Evolutionary conservation across 2,888 invertebrate genomes (phyloP), one percentile per base, ranked within the genome.

Genomic region (Noctua pronuba): DNA sequence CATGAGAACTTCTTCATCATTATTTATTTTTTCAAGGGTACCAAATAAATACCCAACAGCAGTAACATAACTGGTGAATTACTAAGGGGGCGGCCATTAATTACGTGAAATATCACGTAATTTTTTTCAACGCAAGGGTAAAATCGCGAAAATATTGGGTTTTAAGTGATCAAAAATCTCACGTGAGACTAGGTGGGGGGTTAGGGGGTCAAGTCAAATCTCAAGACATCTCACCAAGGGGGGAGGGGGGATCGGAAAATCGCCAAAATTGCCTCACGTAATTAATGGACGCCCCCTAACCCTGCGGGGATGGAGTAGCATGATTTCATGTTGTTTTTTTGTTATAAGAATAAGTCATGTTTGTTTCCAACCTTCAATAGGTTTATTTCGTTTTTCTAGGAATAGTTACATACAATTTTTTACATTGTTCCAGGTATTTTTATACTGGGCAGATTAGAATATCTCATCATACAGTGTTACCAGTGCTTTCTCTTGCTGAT

Each of bases 401-500:
- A 75, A 46, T 41, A 24, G 21, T 28, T 18, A 52, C 18, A 38
- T 44, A 78, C 18, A 58, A 60, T 71, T 66, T 55, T 35, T 73
- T 13, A 66, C 11, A 46, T 75, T 79, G 71, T 90, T 90, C 21
- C 92, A 96, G 96, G 83, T 98, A 98, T 92, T 97, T 99, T 92
- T 99, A 99, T 95, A 99, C 99, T 0, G 99, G 99, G 62, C 98
- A 98, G 95, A 98, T 99, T 88, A 97, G 98, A 90, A 98, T 99
- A 91, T 98, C 98, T 11, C 98, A 99, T 87, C 97, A 97, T 74
- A 98, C 98, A 82, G 99, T 99, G 70, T 97, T 99, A 95, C 98
- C 99, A 11, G 98, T 99, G 87, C 97, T 99, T 73, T 98, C 98
- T 18, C 96, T 99, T 77, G 99, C 99, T 62, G 99, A 99, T 94